phyloP scores from a whole-genome alignment of 2,888 invertebrate genomes.

The Stenurella melanura region DNA sequence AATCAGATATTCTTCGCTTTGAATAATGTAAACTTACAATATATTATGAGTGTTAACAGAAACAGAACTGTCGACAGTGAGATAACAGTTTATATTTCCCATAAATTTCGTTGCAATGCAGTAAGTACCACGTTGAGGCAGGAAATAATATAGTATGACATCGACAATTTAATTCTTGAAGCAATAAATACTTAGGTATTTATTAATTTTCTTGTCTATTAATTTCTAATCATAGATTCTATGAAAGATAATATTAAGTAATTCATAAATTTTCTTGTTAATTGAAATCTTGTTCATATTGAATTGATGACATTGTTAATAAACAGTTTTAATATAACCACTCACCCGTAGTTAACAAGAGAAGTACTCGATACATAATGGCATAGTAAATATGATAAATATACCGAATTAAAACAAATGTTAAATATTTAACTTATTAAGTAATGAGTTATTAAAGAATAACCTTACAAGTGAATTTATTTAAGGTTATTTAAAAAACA shows the following conservation, averaged over 20 bases:
- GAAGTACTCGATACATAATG: background rate
- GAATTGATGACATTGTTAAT: background rate
- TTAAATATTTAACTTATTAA: too few species aligned
- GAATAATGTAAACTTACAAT: too few species aligned
- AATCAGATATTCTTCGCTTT: too few species aligned
- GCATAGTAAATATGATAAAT: background rate
- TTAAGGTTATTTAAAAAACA: background rate
- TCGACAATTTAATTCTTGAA: background rate
- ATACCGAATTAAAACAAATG: background rate
- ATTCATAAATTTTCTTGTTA: background rate
- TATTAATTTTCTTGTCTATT: conserved; percentile 20
- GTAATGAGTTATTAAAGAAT: too few species aligned
- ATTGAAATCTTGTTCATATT: conserved; percentile 7
- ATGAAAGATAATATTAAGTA: conserved; percentile 1
- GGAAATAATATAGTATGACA: conserved; percentile 10
- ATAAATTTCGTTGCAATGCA: background rate
- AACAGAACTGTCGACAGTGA: background rate
- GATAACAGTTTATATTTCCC: background rate
- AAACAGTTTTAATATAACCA: background rate
- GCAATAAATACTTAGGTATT: background rate
- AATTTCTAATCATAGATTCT: conserved; percentile 5
- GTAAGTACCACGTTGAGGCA: background rate
- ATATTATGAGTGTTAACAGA: too few species aligned
- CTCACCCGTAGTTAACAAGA: background rate
- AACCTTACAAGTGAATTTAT: background rate